phyloP scores from a whole-genome alignment of 30 jellyfish, hydroid and myxozoan genomes.

The Aurelia aurita complex sp. Pacific region DNA sequence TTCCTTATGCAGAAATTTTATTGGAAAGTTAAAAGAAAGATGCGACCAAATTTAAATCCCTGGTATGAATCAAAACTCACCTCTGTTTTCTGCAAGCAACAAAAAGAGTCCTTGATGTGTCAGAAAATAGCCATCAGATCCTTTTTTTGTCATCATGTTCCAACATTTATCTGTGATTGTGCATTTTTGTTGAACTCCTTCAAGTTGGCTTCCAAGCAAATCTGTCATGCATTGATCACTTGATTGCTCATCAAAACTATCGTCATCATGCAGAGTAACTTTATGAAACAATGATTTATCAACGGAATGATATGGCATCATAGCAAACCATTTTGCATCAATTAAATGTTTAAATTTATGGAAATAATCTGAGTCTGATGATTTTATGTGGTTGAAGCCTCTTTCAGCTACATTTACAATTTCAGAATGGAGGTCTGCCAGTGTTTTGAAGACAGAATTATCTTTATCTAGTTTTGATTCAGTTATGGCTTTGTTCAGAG shows the following conservation, averaged over 20 bases:
- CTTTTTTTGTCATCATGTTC: constrained; percentile 67
- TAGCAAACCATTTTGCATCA: constrained; percentile 55
- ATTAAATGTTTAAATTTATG: constrained; percentile 52
- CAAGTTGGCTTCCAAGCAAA: constrained; percentile 59
- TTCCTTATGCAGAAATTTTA: no score
- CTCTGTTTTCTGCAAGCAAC: constrained; percentile 66
- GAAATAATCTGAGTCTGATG: constrained; percentile 44
- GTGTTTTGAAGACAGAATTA: constrained; percentile 18
- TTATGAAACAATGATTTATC: constrained; percentile 36
- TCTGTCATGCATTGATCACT: constrained; percentile 83
- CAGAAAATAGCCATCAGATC: constrained; percentile 60
- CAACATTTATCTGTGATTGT: constrained; percentile 64
- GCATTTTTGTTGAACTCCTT: constrained; percentile 36
- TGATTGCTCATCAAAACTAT: constrained; percentile 49
- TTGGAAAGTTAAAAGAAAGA: no score
- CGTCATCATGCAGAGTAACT: constrained; percentile 22
- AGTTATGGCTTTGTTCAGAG: constrained; percentile 42
- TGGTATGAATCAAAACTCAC: background rate
- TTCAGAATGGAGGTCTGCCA: constrained; percentile 26
- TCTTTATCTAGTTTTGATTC: constrained; percentile 23
- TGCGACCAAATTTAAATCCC: no score
- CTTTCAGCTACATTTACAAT: constrained; percentile 24
- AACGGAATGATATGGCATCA: constrained; percentile 45
- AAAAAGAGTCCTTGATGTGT: constrained; percentile 84
- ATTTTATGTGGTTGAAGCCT: constrained; percentile 37